phyloP scores from a whole-genome alignment of 2,113 vertebrate species.

The Petrocephalus zakoni region DNA sequence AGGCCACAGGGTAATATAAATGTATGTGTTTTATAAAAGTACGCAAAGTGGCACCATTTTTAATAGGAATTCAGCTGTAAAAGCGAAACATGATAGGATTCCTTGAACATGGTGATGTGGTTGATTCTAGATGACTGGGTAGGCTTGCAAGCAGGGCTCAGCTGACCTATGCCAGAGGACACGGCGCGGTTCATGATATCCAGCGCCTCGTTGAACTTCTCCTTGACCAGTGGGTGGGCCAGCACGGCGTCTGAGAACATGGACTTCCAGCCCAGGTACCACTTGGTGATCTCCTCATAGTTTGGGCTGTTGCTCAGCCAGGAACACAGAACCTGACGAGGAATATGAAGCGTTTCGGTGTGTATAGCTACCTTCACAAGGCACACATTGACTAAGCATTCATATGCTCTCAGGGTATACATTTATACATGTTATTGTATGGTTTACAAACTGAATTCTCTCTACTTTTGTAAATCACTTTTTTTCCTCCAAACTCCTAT shows the following conservation, averaged over 20 bases:
- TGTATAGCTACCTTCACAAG: neutral
- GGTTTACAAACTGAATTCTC: too few relatives aligned
- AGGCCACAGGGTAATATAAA: neutral
- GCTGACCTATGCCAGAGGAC: constrained; percentile 84
- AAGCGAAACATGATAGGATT: neutral
- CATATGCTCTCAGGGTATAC: neutral
- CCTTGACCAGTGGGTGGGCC: constrained; percentile 83
- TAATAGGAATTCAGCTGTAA: neutral
- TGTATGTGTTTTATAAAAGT: neutral
- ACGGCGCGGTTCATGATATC: constrained; percentile 96
- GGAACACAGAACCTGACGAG: constrained; percentile 82
- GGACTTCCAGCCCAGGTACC: constrained; percentile 97
- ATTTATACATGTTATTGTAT: neutral
- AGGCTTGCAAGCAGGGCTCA: neutral
- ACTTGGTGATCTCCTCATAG: constrained; percentile 96
- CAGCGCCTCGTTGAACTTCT: constrained; percentile 93
- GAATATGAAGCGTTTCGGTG: neutral
- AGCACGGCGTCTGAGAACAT: constrained; percentile 89
- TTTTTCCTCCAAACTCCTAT: too few relatives aligned
- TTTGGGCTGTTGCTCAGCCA: constrained; percentile 97
- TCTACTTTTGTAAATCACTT: too few relatives aligned
- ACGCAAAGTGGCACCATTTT: neutral
- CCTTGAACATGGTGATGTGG: neutral
- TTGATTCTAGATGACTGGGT: neutral
- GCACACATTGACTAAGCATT: neutral